Evolutionary conservation across 2,797 vertebrate species (phyloP).

Genomic region (Natrix natrix): DNA sequence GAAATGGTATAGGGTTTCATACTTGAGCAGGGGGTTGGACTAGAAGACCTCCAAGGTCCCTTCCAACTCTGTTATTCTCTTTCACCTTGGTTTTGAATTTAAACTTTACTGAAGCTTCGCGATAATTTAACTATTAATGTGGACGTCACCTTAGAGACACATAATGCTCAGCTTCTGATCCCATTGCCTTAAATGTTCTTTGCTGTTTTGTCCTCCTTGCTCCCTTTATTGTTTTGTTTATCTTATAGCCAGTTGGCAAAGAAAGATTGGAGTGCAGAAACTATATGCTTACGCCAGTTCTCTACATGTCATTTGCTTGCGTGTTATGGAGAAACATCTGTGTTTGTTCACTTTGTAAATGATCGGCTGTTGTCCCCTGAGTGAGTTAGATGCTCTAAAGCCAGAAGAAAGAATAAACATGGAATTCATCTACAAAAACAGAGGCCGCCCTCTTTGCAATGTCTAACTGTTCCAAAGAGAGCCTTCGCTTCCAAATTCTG

Average conservation of each 20-base stretch:
- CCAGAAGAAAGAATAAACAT: conserved; percentile 22
- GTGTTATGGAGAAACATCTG: conserved; percentile 27
- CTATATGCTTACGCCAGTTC: not conserved
- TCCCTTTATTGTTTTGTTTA: not conserved
- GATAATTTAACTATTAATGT: not conserved
- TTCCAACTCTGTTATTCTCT: not conserved
- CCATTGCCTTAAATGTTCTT: not conserved
- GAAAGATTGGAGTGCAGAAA: not conserved
- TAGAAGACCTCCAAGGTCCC: no score
- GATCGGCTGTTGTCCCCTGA: not conserved
- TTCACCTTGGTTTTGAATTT: not conserved
- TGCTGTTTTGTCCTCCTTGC: not conserved
- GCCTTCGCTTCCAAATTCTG: not conserved
- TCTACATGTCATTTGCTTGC: not conserved
- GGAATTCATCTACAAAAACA: not conserved
- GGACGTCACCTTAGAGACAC: not conserved
- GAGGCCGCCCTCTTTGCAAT: not conserved
- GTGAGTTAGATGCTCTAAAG: conserved; percentile 9
- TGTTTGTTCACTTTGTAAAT: conserved; percentile 18
- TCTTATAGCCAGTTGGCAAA: not conserved
- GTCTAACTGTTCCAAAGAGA: not conserved
- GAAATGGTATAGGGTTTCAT: not conserved
- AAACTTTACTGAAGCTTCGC: not conserved
- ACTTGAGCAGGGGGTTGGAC: not conserved
- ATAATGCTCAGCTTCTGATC: not conserved